These are phyloP conservation scores for Paracyprichromis sp. DNA, from an alignment of 2,113 vertebrate genomes.

Conservation along the genomic window DNA sequence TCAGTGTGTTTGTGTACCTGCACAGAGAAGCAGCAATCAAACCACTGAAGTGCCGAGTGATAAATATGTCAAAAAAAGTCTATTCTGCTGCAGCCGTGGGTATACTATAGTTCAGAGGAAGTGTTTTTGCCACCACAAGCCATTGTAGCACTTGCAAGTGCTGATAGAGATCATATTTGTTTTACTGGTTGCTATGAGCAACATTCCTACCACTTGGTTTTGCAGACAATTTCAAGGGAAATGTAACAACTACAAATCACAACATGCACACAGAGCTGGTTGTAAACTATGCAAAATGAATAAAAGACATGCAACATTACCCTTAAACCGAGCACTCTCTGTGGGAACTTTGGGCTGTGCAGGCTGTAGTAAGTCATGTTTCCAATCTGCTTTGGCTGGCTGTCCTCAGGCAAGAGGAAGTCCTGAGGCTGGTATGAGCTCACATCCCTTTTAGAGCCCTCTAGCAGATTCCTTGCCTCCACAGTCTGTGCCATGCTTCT, in stretches of 20 bases:
- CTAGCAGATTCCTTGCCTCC: slow-evolving; percentile 31
- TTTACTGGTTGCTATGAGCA: background rate
- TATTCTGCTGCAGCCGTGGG: background rate
- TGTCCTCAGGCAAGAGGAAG: slow-evolving; percentile 42
- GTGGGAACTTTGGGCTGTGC: slow-evolving; percentile 26
- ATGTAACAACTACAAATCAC: background rate
- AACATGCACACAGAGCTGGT: background rate
- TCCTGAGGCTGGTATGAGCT: slow-evolving; percentile 42
- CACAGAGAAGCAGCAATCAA: background rate
- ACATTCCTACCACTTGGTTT: background rate
- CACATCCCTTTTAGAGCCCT: background rate
- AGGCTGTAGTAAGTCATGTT: slow-evolving; percentile 65
- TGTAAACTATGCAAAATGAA: background rate
- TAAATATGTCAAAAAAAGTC: background rate
- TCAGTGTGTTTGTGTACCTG: slow-evolving; percentile 38
- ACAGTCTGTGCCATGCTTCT: slow-evolving; percentile 15
- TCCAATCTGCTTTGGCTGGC: slow-evolving; percentile 42
- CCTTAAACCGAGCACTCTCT: slow-evolving; percentile 65
- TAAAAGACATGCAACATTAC: slow-evolving; percentile 45
- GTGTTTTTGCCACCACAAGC: slow-evolving; percentile 8
- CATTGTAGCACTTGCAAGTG: background rate
- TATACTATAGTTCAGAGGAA: slow-evolving; percentile 49
- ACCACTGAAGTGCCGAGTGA: background rate
- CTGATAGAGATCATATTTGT: slow-evolving; percentile 22
- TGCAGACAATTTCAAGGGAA: background rate